These are phyloP conservation scores for Hydrozoanthus gracilis DNA, from an alignment of 92 coral and sea anemone genomes.

Conservation along the genomic window DNA sequence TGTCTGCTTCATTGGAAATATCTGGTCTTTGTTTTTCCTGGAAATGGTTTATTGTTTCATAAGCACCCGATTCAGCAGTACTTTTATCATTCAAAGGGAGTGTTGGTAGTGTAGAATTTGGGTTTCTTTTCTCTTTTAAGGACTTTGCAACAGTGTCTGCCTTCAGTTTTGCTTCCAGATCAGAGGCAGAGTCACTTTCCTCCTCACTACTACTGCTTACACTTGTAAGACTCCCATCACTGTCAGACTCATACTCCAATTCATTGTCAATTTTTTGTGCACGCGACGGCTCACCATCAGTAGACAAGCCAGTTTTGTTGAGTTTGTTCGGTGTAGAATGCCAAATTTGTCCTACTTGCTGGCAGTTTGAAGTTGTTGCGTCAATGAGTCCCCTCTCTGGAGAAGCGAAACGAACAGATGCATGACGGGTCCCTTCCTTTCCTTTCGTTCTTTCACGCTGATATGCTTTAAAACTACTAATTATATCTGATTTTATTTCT, in stretches of 20 bases:
- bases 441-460: constrained; percentile 54
- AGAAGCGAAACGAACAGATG: constrained; percentile 48
- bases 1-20: background rate
- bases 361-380: background rate
- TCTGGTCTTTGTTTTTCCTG: background rate
- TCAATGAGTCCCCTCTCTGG: constrained; percentile 29
- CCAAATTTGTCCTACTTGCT: background rate
- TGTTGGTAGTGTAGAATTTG: constrained; percentile 81
- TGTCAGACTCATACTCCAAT: constrained; percentile 41
- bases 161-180: constrained; percentile 46
- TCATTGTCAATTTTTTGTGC: constrained; percentile 14
- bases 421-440: background rate
- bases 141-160: background rate
- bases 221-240: constrained; percentile 86
- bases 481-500: constrained; percentile 64
- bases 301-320: constrained; percentile 8
- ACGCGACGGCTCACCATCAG: background rate
- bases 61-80: constrained; percentile 47
- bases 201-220: constrained; percentile 74
- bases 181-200: constrained; percentile 41
- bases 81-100: constrained; percentile 50
- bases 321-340: constrained; percentile 50
- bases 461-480: constrained; percentile 62
- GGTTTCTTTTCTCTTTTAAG: constrained; percentile 61
- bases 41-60: constrained; percentile 61